Evolutionary conservation across 2,888 invertebrate genomes (phyloP).

Genomic region (Polymixis lichenea): DNA sequence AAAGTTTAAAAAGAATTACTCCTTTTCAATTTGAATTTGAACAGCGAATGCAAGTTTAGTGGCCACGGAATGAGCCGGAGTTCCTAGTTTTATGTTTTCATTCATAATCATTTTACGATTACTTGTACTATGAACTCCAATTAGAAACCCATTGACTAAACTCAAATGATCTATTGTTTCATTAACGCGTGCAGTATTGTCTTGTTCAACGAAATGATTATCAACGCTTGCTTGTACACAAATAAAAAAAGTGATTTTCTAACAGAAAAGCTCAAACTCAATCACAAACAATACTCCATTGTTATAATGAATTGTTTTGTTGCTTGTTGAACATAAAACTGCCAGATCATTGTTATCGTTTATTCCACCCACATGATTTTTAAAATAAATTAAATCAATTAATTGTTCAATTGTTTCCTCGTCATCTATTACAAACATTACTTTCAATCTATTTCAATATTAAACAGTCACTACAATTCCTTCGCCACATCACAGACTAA

Average conservation of each 20-base stretch:
- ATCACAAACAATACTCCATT: constrained; percentile 87
- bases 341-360: constrained; percentile 82
- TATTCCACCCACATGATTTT: constrained; percentile 85
- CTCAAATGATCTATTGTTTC: constrained; percentile 65
- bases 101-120: constrained; percentile 41
- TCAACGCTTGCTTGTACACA: constrained; percentile 65
- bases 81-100: constrained; percentile 25
- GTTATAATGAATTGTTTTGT: constrained; percentile 86
- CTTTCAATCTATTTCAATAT: constrained; percentile 45
- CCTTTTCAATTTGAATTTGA: constrained; percentile 37
- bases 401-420: constrained; percentile 60
- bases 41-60: constrained; percentile 15
- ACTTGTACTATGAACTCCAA: constrained; percentile 47
- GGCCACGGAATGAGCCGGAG: constrained; percentile 14
- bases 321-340: constrained; percentile 80
- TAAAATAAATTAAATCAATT: constrained; percentile 76
- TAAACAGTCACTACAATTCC: constrained; percentile 36
- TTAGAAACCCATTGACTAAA: constrained; percentile 59
- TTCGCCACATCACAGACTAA: constrained; percentile 39
- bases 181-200: constrained; percentile 71
- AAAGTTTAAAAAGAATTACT: constrained; percentile 19
- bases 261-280: constrained; percentile 78
- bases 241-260: constrained; percentile 79
- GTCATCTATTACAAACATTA: constrained; percentile 46
- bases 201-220: constrained; percentile 75